Conservation (phyloP, 2,113 vertebrate species). For the Rhinichthys klamathensis region DNA sequence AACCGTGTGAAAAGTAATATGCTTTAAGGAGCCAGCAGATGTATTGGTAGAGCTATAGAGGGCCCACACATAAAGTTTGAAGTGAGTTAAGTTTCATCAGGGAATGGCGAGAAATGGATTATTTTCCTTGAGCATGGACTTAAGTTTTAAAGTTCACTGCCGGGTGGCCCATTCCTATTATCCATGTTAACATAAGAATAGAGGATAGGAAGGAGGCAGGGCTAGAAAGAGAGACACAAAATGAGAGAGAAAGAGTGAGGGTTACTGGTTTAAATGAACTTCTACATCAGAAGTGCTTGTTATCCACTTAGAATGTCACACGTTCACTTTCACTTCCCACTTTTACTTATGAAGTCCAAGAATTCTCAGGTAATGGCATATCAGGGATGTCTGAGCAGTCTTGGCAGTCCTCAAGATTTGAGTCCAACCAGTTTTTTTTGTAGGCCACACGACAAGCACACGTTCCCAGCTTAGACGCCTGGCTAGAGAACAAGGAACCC, state of each 20-base stretch:
- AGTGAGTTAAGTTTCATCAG: conserved; percentile 68
- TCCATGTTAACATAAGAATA: conserved; percentile 83
- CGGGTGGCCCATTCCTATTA: conserved; percentile 78
- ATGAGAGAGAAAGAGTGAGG: background rate
- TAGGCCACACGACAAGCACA: conserved; percentile 38
- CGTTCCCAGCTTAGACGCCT: conserved; percentile 9
- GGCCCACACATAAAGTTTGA: conserved; percentile 50
- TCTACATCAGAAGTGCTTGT: conserved; percentile 74
- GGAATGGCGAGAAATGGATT: conserved; percentile 68
- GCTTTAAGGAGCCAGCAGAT: conserved; percentile 69
- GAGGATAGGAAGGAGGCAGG: conserved; percentile 57
- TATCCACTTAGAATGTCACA: conserved; percentile 74
- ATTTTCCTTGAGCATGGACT: conserved; percentile 75
- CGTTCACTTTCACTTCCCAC: background rate
- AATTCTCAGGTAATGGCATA: conserved; percentile 10
- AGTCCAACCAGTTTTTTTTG: conserved; percentile 21
- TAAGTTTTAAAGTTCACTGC: conserved; percentile 72
- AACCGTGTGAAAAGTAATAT: conserved; percentile 77
- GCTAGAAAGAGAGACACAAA: conserved; percentile 39
- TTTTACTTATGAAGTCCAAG: background rate
- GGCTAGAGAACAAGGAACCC: conserved; percentile 45
- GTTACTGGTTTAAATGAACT: conserved; percentile 77
- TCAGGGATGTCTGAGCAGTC: background rate
- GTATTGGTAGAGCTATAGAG: conserved; percentile 53
- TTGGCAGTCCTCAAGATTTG: conserved; percentile 7